Base-by-base conservation (phyloP, 2,113 vertebrate genomes). In the Tachysurus vachellii region DNA sequence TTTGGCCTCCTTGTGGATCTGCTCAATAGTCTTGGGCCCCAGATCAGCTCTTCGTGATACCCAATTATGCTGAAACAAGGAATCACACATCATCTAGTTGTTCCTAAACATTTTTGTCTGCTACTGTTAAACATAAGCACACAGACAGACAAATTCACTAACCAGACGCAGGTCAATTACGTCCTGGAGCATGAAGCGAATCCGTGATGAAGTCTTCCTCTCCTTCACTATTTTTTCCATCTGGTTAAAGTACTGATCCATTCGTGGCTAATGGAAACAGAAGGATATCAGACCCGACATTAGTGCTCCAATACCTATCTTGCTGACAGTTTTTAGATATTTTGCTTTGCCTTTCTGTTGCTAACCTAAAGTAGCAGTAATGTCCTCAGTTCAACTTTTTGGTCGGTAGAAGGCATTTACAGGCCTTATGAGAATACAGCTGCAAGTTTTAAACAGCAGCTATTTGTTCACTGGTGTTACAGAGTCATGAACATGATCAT, bases 151-250 rank as follows among this genome's bases (percentile, higher is more conserved):
- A 70, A 21, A 54, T 23, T 47, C 59, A 96, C 97, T 93, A 91
- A 99, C 98, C 97, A 97, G 95, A 93, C 98, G 95, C 31, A 97
- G 94, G 93, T 99, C 98, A 91, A 99, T 97, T 3, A 99, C 93
- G 53, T 99, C 98, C 93, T 99, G 98, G 66, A 99, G 94, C 98
- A 99, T 99, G 90, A 99, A 99, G 36, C 98, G 97, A 91, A 99
- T 99, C 83, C 98, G 95, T 9, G 98, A 99, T 0, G 98, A 99
- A 0, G 97, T 99, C 95, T 99, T 99, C 84, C 97, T 96, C 94
- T 99, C 98, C 90, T 99, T 99, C 77, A 99, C 97, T 10, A 99
- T 99, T 94, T 99, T 99, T 89, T 98, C 98, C 97, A 99, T 99
- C 92, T 99, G 98, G 93, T 97, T 96, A 90, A 99, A 99, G 91